Base-by-base conservation (phyloP, 53 echinoderm and acorn worm genomes). In the Temnopleurus reevesii region DNA sequence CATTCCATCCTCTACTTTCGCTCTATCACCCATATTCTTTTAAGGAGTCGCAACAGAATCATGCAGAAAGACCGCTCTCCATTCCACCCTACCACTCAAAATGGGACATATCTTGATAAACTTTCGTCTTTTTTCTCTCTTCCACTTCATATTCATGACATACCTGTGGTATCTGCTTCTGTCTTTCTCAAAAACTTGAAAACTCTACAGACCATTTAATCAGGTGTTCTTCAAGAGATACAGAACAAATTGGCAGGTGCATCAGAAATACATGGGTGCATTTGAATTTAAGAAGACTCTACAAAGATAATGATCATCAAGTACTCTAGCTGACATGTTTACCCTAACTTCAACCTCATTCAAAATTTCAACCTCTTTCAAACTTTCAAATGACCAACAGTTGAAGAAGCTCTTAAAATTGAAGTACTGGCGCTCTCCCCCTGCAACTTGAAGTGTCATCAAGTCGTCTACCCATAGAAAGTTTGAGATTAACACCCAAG, bases 141-240 rank as follows among this genome's bases (percentile, higher is more conserved):
- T 21, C 71, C 41, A 66, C 64, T 65, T 65, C 17, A 33, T 65
- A 5, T 4, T 7, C 36, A 71, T 23, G 4, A 21, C 23, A 21
- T 6, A 19, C 1, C 35, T 7, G 7, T 71, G 19, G n/a, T 18
- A 61, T 12, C 13, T 31, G 2, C 63, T 15, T n/a, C 71, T 2
- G 0, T 34, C 35, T 71, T 35, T 19, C 8, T 12, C 2, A 66
- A 36, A 66, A 19, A 66, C 38, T 35, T 38, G 1, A 71, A 71
- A 71, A 43, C 21, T 17, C 10, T 71, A 4, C 38, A 36, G 71
- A 66, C n/a, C 35, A 71, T 71, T 71, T 71, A 71, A 71, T 71
- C 71, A 71, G 71, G 71, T 71, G 71, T 71, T 71, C 41, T 41
- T 71, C 71, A 71, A 71, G 71, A 27, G 41, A 17, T 71, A n/a